These are phyloP conservation scores for Heterotis niloticus DNA, from an alignment of 2,113 vertebrate species.

Conservation along the genomic window DNA sequence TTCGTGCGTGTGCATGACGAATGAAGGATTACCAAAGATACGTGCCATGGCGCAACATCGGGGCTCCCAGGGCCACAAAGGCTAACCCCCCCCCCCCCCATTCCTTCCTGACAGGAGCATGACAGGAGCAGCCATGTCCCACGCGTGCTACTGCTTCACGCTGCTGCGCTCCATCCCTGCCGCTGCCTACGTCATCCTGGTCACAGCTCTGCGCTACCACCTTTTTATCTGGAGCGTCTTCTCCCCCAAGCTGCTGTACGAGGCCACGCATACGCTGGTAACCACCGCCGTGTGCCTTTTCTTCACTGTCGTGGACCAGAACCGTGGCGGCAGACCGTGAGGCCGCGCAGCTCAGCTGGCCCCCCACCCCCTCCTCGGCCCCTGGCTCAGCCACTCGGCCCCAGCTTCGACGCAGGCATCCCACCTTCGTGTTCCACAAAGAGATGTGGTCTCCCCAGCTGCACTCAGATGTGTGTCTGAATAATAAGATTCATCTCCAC, in stretches of 20 bases:
- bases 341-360: background rate
- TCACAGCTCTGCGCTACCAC: slow-evolving; percentile 88
- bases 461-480: no score
- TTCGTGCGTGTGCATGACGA: background rate
- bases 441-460: no score
- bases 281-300: slow-evolving; percentile 73
- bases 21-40: no score
- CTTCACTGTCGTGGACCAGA: slow-evolving; percentile 80
- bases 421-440: background rate
- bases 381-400: no score
- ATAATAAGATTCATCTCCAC: no score
- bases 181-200: slow-evolving; percentile 75
- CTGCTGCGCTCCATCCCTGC: slow-evolving; percentile 76
- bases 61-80: background rate
- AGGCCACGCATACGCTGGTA: slow-evolving; percentile 81
- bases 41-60: no score
- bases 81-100: background rate
- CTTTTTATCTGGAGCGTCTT: slow-evolving; percentile 98
- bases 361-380: no score
- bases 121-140: slow-evolving; percentile 70
- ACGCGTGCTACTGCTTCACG: slow-evolving; percentile 84
- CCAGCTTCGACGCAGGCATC: background rate
- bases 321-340: slow-evolving; percentile 40
- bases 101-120: slow-evolving; percentile 61
- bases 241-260: slow-evolving; percentile 92